Conservation (phyloP, 2,888 invertebrate species). For the Limulus polyphemus region DNA sequence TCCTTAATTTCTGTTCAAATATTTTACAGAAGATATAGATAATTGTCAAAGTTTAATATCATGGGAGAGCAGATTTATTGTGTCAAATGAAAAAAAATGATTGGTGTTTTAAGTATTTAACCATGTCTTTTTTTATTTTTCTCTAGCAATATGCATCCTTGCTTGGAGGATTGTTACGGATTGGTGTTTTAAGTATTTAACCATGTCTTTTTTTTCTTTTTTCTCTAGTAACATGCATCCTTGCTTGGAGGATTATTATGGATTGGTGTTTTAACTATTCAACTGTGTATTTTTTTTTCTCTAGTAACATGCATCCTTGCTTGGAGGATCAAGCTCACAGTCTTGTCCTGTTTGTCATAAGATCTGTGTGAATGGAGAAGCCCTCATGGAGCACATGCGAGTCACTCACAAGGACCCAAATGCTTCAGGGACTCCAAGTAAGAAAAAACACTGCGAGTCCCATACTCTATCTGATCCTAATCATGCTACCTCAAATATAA, state of each 20-base stretch:
- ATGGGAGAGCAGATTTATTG: too few relatives aligned
- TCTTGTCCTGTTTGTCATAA: slow-evolving; percentile 90
- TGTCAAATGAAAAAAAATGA: too few relatives aligned
- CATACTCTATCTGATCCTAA: too few relatives aligned
- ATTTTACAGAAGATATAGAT: too few relatives aligned
- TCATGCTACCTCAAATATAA: too few relatives aligned
- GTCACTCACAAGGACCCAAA: slow-evolving; percentile 83
- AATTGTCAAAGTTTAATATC: too few relatives aligned
- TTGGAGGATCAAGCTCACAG: slow-evolving; percentile 81
- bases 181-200: too few relatives aligned
- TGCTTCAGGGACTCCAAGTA: slow-evolving; percentile 31
- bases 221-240: slow-evolving; percentile 88
- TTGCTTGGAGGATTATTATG: slow-evolving; percentile 74
- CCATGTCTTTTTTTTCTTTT: slow-evolving; percentile 42
- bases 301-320: slow-evolving; percentile 86
- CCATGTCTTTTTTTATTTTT: slow-evolving; percentile 34
- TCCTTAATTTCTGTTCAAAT: too few relatives aligned
- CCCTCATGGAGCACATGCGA: slow-evolving; percentile 91
- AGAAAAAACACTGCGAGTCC: not conserved
- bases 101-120: too few relatives aligned
- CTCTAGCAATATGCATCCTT: slow-evolving; percentile 91
- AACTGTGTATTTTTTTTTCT: slow-evolving; percentile 39
- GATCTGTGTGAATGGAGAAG: slow-evolving; percentile 82
- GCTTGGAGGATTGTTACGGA: slow-evolving; percentile 65
- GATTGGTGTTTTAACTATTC: too few relatives aligned